Conservation (phyloP, 23 tunicate genomes). For the Phallusia fumigata region DNA sequence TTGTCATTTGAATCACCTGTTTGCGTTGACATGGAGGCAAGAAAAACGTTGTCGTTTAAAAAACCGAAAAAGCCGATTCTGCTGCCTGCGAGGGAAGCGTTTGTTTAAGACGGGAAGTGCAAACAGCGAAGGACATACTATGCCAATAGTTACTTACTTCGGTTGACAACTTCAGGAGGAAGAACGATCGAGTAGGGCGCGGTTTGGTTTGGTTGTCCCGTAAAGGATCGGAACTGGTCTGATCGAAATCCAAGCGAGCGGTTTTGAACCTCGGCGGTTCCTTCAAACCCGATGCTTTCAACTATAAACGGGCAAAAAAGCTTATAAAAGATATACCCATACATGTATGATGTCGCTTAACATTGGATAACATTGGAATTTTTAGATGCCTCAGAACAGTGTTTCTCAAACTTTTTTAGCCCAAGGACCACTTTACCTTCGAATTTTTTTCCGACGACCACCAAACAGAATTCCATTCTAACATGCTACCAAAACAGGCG, state of each 20-base stretch:
- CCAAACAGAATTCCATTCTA: too few species aligned
- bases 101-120: background rate
- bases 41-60: background rate
- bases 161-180: background rate
- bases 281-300: background rate
- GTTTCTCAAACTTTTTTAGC: too few species aligned
- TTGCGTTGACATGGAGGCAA: background rate
- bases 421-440: too few species aligned
- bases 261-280: background rate
- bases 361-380: background rate
- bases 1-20: background rate
- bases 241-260: constrained; percentile 1
- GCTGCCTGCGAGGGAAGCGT: background rate
- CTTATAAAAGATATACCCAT: background rate
- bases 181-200: background rate
- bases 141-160: background rate
- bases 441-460: too few species aligned
- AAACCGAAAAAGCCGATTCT: background rate
- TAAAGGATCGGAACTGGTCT: background rate
- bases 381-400: too few species aligned
- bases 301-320: background rate
- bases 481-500: too few species aligned
- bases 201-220: background rate
- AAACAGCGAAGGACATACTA: background rate
- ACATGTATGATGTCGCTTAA: background rate